Conservation (phyloP, 1,140 invertebrate species). For the Hestina assimilis region DNA sequence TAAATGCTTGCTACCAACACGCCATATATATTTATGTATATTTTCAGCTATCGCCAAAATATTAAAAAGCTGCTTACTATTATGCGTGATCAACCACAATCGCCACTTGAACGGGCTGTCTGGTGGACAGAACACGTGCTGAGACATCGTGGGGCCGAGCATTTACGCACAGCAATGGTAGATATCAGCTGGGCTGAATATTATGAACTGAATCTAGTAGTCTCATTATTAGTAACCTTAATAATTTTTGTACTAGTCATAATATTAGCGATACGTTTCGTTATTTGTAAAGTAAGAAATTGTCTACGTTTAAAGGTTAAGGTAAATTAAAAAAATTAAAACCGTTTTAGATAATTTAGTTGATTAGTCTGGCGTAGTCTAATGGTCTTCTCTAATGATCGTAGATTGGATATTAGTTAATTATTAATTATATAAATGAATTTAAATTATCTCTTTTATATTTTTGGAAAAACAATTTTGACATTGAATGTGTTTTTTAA, state of each 20-base stretch:
- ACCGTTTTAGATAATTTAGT: neutral
- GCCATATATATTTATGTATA: no score
- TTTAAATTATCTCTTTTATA: no score
- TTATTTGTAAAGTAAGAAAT: neutral
- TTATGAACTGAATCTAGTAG: conserved; percentile 37
- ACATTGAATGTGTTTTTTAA: no score
- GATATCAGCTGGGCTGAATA: conserved; percentile 40
- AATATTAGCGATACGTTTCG: neutral
- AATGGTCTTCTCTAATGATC: no score
- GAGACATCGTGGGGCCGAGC: conserved; percentile 67
- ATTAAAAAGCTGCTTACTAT: neutral
- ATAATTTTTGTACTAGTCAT: conserved; percentile 1
- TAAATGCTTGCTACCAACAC: no score
- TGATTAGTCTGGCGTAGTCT: no score
- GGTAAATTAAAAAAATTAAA: neutral
- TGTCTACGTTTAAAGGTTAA: neutral
- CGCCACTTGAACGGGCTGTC: conserved; percentile 61
- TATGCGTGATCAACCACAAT: conserved; percentile 31
- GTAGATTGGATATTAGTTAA: no score
- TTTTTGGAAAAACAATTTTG: no score
- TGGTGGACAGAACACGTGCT: conserved; percentile 80
- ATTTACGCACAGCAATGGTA: conserved; percentile 54
- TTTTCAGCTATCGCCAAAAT: conserved; percentile 6
- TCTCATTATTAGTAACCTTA: conserved; percentile 17
- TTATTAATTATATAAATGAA: no score